Base-by-base conservation (phyloP, 1,140 invertebrate genomes). In the Aphelenchoides besseyi region DNA sequence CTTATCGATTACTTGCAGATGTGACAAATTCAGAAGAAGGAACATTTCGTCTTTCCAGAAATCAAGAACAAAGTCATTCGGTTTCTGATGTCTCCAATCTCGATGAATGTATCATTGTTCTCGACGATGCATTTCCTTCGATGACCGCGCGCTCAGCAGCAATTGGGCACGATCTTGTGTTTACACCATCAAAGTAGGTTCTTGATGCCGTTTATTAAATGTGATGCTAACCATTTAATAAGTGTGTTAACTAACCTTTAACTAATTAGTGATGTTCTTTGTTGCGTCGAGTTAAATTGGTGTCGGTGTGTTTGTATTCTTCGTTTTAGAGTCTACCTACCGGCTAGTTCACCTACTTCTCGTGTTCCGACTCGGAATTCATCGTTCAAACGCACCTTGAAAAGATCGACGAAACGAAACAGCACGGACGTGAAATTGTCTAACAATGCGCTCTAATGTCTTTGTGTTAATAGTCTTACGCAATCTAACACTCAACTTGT, bases 91-190 rank as follows among this genome's bases (percentile, higher is more conserved):
- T 84, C 29, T 83, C 81, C 55, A 84, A 79, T 57, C 52, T 83
- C n/a, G 79, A 82, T 52, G 82, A 82, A 64, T 77, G 79, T 30
- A 75, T 83, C 36, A 70, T 83, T 5, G 71, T 83, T 18, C 68
- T 83, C 16, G 82, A 83, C 55, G 83, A 83, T 33, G 82, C 82
- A 8, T 83, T 83, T 57, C 82, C 82, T 26, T 83, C 81, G 16
- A 83, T 83, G 67, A 83, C 80, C 23, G 61, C 62, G 9, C 75
- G 79, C 30, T 75, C 80, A 18, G 71, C 79, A 28, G 77, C 76
- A 41, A 81, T 84, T 53, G 75, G 72, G 5, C 71, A 72, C 53
- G 82, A 82, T 29, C 35, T 79, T 26, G 61, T 78, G 33, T 81
- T 81, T 69, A 74, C 80, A 9, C 78, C 76, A 52, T 37, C 76